Evolutionary conservation across 2,797 vertebrate genomes (phyloP).

Genomic region (Sternotherus odoratus): DNA sequence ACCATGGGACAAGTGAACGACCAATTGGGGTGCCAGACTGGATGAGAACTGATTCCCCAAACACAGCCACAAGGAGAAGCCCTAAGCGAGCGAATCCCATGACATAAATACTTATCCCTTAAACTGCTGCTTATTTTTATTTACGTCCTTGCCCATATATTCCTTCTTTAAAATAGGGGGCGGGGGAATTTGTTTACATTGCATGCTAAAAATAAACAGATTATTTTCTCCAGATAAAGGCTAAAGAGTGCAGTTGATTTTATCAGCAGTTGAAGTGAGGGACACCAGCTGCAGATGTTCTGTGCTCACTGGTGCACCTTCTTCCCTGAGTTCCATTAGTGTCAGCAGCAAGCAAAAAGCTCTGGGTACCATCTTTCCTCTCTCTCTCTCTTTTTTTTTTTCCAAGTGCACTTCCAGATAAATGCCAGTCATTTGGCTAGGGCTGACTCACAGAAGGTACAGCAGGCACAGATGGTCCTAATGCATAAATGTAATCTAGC

Average conservation of each 20-base stretch:
- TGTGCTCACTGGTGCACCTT: slow-evolving; percentile 58
- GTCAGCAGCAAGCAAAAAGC: slow-evolving; percentile 84
- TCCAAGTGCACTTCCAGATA: slow-evolving; percentile 87
- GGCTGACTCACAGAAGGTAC: slow-evolving; percentile 94
- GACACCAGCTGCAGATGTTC: slow-evolving; percentile 83
- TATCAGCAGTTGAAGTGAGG: slow-evolving; percentile 2
- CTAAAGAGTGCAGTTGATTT: not conserved
- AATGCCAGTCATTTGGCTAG: slow-evolving; percentile 97
- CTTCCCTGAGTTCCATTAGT: slow-evolving; percentile 68
- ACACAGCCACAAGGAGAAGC: not conserved
- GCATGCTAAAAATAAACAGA: slow-evolving; percentile 25
- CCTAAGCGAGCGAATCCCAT: not conserved
- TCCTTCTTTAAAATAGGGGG: slow-evolving; percentile 12
- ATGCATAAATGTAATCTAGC: slow-evolving; percentile 99
- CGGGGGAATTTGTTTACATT: not conserved
- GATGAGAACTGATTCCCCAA: not conserved
- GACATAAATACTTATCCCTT: not conserved
- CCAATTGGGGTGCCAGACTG: not conserved
- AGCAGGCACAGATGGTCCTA: slow-evolving; percentile 99
- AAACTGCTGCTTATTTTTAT: not conserved
- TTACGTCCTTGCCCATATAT: not conserved
- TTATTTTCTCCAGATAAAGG: not conserved
- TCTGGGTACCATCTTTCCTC: slow-evolving; percentile 75
- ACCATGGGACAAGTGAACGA: not conserved
- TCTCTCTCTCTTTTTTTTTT: slow-evolving; percentile 68